phyloP scores from a whole-genome alignment of 1,140 invertebrate genomes.

The Zaprionus ghesquierei region DNA sequence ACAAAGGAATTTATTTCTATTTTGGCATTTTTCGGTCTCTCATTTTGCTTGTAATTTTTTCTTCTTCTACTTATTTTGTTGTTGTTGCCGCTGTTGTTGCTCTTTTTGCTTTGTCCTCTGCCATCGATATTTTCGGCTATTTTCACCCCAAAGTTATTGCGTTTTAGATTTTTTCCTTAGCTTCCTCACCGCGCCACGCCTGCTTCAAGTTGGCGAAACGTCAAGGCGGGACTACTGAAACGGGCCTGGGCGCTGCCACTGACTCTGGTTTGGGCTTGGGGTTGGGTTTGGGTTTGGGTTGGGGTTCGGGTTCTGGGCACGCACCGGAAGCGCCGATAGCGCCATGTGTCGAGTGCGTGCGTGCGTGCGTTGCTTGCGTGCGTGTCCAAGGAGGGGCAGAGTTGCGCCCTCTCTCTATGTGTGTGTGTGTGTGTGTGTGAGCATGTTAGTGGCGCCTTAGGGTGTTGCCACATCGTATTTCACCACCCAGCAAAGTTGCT shows the following conservation, averaged over 20 bases:
- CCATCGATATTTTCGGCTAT: slow-evolving; percentile 81
- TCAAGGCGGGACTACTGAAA: slow-evolving; percentile 6
- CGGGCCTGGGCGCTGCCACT: not conserved
- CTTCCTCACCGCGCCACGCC: slow-evolving; percentile 53
- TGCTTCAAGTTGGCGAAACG: slow-evolving; percentile 31
- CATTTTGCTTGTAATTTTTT: slow-evolving; percentile 66
- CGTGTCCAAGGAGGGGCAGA: slow-evolving; percentile 42
- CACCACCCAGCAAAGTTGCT: slow-evolving; percentile 49
- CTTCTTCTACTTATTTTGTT: not conserved
- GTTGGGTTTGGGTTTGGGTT: slow-evolving; percentile 33
- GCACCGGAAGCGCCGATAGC: slow-evolving; percentile 78
- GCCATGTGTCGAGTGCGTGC: slow-evolving; percentile 80
- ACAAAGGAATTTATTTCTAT: slow-evolving; percentile 82
- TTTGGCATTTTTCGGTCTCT: slow-evolving; percentile 67
- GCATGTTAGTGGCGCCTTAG: slow-evolving; percentile 63
- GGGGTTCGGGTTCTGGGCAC: slow-evolving; percentile 44
- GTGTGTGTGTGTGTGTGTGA: slow-evolving; percentile 34
- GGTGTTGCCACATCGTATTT: slow-evolving; percentile 82
- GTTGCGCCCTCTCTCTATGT: slow-evolving; percentile 4
- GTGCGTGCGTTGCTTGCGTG: slow-evolving; percentile 61
- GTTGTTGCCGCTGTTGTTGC: slow-evolving; percentile 15
- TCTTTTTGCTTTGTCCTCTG: slow-evolving; percentile 51
- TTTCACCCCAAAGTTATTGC: slow-evolving; percentile 81
- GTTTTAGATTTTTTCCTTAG: slow-evolving; percentile 73
- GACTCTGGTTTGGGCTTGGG: not conserved